Base-by-base conservation (phyloP, 2,113 vertebrate species). In the Chrysemys picta region DNA sequence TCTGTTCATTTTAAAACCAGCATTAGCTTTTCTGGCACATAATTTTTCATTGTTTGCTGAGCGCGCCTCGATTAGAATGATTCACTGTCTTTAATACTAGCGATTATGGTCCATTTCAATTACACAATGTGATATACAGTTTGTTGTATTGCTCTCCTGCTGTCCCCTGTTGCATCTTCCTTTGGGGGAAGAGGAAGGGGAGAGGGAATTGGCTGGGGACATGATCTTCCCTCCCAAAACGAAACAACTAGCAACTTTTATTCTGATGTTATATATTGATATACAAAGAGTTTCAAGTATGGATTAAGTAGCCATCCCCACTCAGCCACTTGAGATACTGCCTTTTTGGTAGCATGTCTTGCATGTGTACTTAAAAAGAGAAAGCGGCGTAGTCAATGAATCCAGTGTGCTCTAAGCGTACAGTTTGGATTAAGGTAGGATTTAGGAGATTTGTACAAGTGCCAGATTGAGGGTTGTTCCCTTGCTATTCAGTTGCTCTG, bases 41-140 rank as follows among this genome's bases (percentile, higher is more conserved):
- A 97, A 97, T 98, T 98, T 98, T 98, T 98, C 98, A 98, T 98
- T 98, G 98, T 98, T 98, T 98, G 98, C 97, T 95, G 97, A 98
- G 97, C 96, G 97, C 93, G 95, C 94, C 97, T 98, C 97, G 96
- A 98, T 98, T 98, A 98, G 97, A 96, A 97, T 98, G 98, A 98
- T 98, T 98, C 98, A 98, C 97, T 97, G 89, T 98, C 98, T 98
- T 98, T 98, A 98, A 98, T 98, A 97, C 98, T 98, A 98, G 98
- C 98, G 96, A 98, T 98, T 98, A 98, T 96, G 87, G 96, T 96
- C 96, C 96, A 97, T 98, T 98, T 98, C 97, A 97, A 98, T 98
- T 98, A 98, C 94, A 97, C 80, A 87, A 93, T 95, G 95, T 96
- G 94, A 97, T 97, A 95, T 86, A 83, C 80, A 96, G 94, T 97